Percentiles rank a stretch among this genome's conserved stretches.
phyloP scores from a whole-genome alignment of 2,888 invertebrate genomes.

The Peribatodes rhomboidaria region DNA sequence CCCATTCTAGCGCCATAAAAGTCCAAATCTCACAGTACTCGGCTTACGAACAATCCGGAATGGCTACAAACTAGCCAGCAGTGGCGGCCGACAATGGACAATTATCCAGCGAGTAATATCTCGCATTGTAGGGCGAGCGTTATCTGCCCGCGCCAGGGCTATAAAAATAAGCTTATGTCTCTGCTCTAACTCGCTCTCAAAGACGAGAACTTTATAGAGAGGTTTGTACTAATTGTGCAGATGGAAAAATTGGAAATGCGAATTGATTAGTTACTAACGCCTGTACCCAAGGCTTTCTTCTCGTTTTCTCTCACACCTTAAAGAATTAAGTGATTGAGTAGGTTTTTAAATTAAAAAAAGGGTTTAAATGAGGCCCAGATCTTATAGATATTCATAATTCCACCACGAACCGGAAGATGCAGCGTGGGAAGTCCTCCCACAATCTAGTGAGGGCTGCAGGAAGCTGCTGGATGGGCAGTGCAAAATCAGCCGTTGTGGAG shows the following conservation, averaged over 20 bases:
- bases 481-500: too few species aligned
- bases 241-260: slow-evolving; percentile 40
- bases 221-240: neutral
- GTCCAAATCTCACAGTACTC: slow-evolving; percentile 21
- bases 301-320: neutral
- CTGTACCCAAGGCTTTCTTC: neutral
- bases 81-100: slow-evolving; percentile 58
- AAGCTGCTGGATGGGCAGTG: too few species aligned
- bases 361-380: too few species aligned
- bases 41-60: slow-evolving; percentile 42
- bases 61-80: slow-evolving; percentile 69
- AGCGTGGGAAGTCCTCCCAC: too few species aligned
- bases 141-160: slow-evolving; percentile 80
- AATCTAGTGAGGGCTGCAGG: too few species aligned
- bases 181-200: slow-evolving; percentile 73
- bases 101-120: slow-evolving; percentile 81
- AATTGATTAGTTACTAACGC: slow-evolving; percentile 24
- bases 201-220: slow-evolving; percentile 60
- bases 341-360: too few species aligned
- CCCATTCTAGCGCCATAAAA: neutral
- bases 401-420: too few species aligned
- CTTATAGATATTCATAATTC: too few species aligned
- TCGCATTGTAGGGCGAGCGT: slow-evolving; percentile 74
- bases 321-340: too few species aligned
- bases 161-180: slow-evolving; percentile 86